Evolutionary conservation across 1,140 invertebrate species (phyloP).

Genomic region (Schlechtendalia chinensis): DNA sequence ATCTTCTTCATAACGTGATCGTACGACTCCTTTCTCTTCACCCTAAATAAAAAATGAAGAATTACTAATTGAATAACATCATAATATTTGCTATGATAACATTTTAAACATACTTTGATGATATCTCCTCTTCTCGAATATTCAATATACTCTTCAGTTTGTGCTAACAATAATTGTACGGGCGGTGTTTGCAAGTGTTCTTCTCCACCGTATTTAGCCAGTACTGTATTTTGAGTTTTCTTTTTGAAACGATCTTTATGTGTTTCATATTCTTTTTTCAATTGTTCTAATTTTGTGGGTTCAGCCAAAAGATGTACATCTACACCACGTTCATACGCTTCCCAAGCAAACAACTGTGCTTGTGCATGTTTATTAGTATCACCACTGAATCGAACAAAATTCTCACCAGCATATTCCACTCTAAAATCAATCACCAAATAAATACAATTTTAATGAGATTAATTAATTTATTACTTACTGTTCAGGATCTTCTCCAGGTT

Average conservation of each 20-base stretch:
- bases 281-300: conserved; percentile 92
- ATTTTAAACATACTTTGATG: conserved; percentile 59
- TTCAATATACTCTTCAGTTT: conserved; percentile 94
- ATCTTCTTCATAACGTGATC: conserved; percentile 95
- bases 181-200: conserved; percentile 87
- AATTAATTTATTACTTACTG: conserved; percentile 63
- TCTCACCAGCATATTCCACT: conserved; percentile 90
- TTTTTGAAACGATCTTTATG: conserved; percentile 66
- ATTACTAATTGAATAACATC: background rate
- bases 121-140: conserved; percentile 92
- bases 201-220: conserved; percentile 85
- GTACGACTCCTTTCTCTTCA: conserved; percentile 79
- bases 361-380: conserved; percentile 88
- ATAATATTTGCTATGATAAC: background rate
- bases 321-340: conserved; percentile 88
- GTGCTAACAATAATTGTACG: conserved; percentile 81
- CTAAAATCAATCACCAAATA: conserved; percentile 57
- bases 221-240: conserved; percentile 69
- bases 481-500: conserved; percentile 59
- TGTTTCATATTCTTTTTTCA: conserved; percentile 86
- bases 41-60: conserved; percentile 60
- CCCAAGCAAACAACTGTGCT: conserved; percentile 97
- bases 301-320: conserved; percentile 96
- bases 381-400: conserved; percentile 90
- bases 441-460: conserved; percentile 1